These are phyloP conservation scores for Peucedramus taeniatus DNA, from an alignment of 2,113 vertebrate genomes.

Conservation along the genomic window DNA sequence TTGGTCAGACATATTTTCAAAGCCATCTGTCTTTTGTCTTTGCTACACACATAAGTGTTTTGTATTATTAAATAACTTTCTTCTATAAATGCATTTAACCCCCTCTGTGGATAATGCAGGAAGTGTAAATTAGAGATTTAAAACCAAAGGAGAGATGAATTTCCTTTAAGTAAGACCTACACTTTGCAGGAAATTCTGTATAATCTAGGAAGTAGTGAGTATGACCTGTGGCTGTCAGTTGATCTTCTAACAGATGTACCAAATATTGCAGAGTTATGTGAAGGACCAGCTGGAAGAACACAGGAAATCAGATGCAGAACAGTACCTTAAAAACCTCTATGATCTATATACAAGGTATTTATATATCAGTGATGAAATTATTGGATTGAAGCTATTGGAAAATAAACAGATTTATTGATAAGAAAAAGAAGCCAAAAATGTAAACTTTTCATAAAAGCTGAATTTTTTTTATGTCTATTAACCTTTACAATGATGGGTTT, in stretches of 20 bases:
- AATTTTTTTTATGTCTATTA: not conserved
- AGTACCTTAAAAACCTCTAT: conserved; percentile 97
- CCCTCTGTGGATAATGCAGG: not conserved
- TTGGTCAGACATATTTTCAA: not conserved
- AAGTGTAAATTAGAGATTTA: not conserved
- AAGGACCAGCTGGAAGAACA: conserved; percentile 90
- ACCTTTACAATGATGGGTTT: not conserved
- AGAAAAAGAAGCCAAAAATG: not conserved
- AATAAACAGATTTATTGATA: not conserved
- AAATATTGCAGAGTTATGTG: conserved; percentile 82
- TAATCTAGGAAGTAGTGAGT: not conserved
- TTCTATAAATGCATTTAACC: not conserved
- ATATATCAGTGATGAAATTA: not conserved
- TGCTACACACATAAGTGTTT: not conserved
- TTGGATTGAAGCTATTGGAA: not conserved
- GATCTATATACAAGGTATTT: conserved; percentile 93
- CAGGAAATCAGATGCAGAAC: conserved; percentile 90
- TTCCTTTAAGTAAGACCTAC: not conserved
- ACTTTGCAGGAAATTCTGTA: not conserved
- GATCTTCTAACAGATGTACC: not conserved
- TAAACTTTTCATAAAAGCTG: not conserved
- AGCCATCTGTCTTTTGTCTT: not conserved
- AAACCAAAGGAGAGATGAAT: not conserved
- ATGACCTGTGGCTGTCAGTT: not conserved
- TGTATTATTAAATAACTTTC: not conserved